phyloP scores from a whole-genome alignment of 2,888 invertebrate species.

The Apamea anceps region DNA sequence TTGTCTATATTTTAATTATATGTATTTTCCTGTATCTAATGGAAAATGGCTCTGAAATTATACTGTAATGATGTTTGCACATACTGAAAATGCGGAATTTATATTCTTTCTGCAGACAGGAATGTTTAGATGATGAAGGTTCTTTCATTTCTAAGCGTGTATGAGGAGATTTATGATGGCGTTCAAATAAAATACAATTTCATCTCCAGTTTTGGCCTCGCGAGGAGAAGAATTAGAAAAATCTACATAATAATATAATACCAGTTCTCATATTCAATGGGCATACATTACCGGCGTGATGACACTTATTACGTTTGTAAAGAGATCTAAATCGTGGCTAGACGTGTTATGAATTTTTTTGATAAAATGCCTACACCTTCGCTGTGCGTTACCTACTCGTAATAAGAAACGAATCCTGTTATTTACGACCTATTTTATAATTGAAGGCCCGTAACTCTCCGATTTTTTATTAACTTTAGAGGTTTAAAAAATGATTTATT shows the following conservation, averaged over 20 bases:
- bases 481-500: conserved; percentile 13
- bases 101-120: conserved; percentile 75
- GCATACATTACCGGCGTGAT: conserved; percentile 76
- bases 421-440: conserved; percentile 35
- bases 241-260: conserved; percentile 80
- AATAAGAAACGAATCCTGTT: conserved; percentile 21
- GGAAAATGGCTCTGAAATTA: conserved; percentile 32
- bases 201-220: conserved; percentile 77
- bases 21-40: conserved; percentile 37
- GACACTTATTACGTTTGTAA: conserved; percentile 80
- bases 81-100: conserved; percentile 78
- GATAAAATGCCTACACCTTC: conserved; percentile 22
- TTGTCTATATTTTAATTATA: conserved; percentile 50
- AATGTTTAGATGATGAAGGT: conserved; percentile 77
- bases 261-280: conserved; percentile 77
- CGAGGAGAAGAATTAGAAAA: conserved; percentile 83
- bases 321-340: conserved; percentile 67
- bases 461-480: background rate
- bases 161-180: conserved; percentile 84
- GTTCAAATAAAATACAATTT: conserved; percentile 89
- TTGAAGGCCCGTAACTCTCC: background rate
- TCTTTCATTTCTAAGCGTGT: conserved; percentile 81
- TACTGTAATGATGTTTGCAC: conserved; percentile 44
- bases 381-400: background rate
- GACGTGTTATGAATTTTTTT: conserved; percentile 57